Evolutionary conservation across 2,888 invertebrate genomes (phyloP), one percentile per base, ranked within the genome.

Genomic region (Coleophora deauratella): DNA sequence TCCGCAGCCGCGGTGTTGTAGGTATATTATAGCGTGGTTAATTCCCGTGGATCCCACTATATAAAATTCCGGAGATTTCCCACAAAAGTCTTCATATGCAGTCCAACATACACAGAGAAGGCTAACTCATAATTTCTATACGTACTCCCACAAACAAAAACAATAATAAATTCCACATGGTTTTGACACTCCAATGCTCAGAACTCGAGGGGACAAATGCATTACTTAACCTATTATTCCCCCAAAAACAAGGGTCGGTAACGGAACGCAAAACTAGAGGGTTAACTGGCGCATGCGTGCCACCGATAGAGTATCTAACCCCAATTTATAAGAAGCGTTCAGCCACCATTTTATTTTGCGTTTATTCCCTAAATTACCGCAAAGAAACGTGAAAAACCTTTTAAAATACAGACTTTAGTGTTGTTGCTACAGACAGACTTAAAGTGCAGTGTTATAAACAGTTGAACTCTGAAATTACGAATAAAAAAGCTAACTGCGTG

Each of bases 271-370:
- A 49, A 21, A 21, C 21, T 4, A 41, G 35, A 45, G 57, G 57
- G 58, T 55, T 52, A 47, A 47, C 9, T 30, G 46, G 49, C 81
- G 80, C 82, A 74, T 70, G 82, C 82, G 69, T 53, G 37, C 40
- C 44, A 50, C 59, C 45, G 46, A 52, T 51, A 38, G 55, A 27
- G 35, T 38, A 40, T 50, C 65, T 73, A 74, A 77, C 75, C 77
- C 73, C 65, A 72, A 72, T 62, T 55, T 53, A 47, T 52, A 48
- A 21, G 53, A 51, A 52, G 54, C 50, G 46, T 43, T 48, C 44
- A 46, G 62, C 72, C 77, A 62, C 80, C 82, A 82, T 84, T 76
- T 84, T 84, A 73, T 66, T 72, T 77, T 57, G 55, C 59, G 62
- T 69, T 67, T 66, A 63, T 67, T 66, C 62, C 58, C 48, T 55